These are phyloP conservation scores for Anthonomus grandis DNA, from an alignment of 1,140 invertebrate genomes.

Conservation along the genomic window DNA sequence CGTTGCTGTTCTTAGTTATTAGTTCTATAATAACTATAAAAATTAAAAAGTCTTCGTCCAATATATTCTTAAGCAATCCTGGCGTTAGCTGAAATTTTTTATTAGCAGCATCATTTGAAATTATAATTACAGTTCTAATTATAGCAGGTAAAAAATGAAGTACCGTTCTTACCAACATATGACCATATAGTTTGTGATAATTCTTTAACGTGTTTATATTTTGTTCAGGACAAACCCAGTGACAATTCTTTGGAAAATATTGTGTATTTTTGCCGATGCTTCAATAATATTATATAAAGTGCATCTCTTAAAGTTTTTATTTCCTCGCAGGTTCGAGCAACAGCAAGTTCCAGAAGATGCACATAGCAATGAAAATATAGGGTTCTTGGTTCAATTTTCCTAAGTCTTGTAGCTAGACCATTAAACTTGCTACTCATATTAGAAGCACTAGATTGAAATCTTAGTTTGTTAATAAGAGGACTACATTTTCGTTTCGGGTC, in stretches of 20 bases:
- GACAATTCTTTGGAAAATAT: no score
- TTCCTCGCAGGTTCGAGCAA: no score
- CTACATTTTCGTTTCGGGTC: background rate
- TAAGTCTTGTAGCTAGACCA: background rate
- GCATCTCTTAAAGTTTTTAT: no score
- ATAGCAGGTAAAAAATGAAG: background rate
- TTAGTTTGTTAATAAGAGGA: background rate
- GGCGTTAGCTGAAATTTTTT: no score
- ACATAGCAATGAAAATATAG: no score
- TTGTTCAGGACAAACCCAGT: background rate
- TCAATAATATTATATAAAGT: background rate
- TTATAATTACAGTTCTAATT: background rate
- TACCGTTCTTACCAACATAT: no score
- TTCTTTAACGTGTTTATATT: background rate
- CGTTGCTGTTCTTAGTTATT: background rate
- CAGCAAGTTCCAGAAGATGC: no score
- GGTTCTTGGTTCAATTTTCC: background rate
- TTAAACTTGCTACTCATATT: background rate
- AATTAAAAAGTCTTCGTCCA: no score
- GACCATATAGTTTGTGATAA: background rate
- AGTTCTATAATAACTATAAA: background rate
- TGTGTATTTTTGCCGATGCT: background rate
- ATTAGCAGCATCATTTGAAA: background rate
- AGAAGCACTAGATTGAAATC: background rate
- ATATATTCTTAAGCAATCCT: background rate